Evolutionary conservation across 2,797 vertebrate species (phyloP).

Genomic region (Gallinago nigripennis): DNA sequence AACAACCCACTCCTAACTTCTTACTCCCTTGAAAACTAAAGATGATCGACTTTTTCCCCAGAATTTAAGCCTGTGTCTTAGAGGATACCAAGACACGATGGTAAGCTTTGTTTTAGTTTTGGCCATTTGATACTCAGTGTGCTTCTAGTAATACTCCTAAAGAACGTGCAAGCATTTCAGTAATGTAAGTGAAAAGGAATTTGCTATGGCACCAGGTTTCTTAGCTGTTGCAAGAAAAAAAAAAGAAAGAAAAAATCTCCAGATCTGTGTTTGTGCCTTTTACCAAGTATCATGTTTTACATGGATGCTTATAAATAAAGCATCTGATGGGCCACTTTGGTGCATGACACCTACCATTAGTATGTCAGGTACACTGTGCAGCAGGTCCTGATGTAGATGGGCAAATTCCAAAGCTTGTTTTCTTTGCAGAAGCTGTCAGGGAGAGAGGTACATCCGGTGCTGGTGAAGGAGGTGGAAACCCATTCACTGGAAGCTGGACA

Average conservation of each 20-base stretch:
- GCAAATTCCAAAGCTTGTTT: background rate
- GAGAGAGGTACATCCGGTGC: background rate
- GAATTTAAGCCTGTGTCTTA: background rate
- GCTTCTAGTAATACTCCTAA: background rate
- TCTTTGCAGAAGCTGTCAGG: background rate
- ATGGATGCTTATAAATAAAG: background rate
- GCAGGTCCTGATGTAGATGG: background rate
- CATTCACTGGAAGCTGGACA: background rate
- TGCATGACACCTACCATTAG: background rate
- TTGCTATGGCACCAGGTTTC: background rate
- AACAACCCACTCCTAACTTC: background rate
- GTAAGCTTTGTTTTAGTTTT: background rate
- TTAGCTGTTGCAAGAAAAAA: background rate
- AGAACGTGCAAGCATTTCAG: background rate
- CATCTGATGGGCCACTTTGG: background rate
- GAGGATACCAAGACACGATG: background rate
- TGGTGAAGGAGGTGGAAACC: background rate
- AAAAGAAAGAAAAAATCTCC: rapidly evolving
- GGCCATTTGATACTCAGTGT: background rate
- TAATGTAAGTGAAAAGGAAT: background rate
- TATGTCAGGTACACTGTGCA: background rate
- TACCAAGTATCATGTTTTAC: background rate
- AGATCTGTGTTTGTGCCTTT: background rate
- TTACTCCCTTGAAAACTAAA: background rate
- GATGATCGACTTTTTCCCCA: background rate